A percentile compares a stretch with the other conserved stretches of the same genome.
Evolutionary conservation across 2,888 invertebrate species (phyloP).

Genomic region (Bombyx huttoni): DNA sequence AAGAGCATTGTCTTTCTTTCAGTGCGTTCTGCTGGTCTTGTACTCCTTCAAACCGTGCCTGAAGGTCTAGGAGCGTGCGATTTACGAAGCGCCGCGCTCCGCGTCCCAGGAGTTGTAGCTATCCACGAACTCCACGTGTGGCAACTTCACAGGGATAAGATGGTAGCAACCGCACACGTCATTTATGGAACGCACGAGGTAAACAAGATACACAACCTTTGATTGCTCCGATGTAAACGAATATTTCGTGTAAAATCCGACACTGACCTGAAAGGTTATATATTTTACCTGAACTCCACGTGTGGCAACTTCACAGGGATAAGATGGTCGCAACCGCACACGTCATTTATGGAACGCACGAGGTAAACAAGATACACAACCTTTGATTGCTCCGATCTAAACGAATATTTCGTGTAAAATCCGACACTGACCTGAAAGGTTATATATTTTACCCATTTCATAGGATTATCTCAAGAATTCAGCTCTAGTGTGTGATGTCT

Average conservation of each 20-base stretch:
- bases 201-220: neutral
- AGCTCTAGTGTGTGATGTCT: constrained; percentile 78
- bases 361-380: constrained; percentile 20
- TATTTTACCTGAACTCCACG: constrained; percentile 92
- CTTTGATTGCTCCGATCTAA: too few relatives aligned
- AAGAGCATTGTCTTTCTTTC: constrained; percentile 6
- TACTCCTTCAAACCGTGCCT: constrained; percentile 93
- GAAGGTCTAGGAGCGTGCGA: constrained; percentile 83
- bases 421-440: too few relatives aligned
- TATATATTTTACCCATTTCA: constrained; percentile 1
- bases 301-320: constrained; percentile 88
- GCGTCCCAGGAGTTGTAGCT: constrained; percentile 58
- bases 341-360: constrained; percentile 64
- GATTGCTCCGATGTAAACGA: too few relatives aligned
- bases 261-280: too few relatives aligned
- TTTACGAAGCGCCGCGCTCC: constrained; percentile 48
- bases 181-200: constrained; percentile 54
- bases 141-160: constrained; percentile 84
- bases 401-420: too few relatives aligned
- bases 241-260: too few relatives aligned
- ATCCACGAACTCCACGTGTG: constrained; percentile 93
- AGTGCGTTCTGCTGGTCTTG: constrained; percentile 92
- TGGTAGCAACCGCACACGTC: constrained; percentile 89
- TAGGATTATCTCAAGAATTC: constrained; percentile 56
- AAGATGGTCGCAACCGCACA: constrained; percentile 89